A percentile compares a stretch with the other conserved stretches of the same genome.
These are phyloP conservation scores for Ochropleura plecta DNA, from an alignment of 2,888 invertebrate genomes.

Conservation along the genomic window DNA sequence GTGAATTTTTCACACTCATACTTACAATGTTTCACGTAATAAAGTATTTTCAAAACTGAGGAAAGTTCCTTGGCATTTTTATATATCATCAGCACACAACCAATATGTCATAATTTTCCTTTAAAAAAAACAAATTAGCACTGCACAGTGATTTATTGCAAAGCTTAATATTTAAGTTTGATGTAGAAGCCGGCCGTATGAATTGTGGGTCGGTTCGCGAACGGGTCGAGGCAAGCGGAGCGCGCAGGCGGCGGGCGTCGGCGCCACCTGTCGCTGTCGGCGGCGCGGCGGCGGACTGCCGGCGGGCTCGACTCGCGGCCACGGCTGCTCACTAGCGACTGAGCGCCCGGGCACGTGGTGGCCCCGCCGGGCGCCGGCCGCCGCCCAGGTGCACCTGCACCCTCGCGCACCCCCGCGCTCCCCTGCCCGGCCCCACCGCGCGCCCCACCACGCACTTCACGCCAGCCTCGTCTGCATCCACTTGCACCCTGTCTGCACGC, in stretches of 20 bases:
- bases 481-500: slow-evolving; percentile 67
- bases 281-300: slow-evolving; percentile 67
- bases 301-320: slow-evolving; percentile 69
- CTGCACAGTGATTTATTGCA: slow-evolving; percentile 80
- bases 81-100: slow-evolving; percentile 65
- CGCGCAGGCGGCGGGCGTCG: slow-evolving; percentile 86
- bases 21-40: slow-evolving; percentile 71
- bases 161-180: slow-evolving; percentile 81
- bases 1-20: slow-evolving; percentile 60
- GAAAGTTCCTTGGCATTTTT: slow-evolving; percentile 68
- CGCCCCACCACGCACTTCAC: slow-evolving; percentile 55
- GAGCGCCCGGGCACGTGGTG: slow-evolving; percentile 86
- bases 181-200: slow-evolving; percentile 77
- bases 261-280: slow-evolving; percentile 83
- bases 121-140: slow-evolving; percentile 72
- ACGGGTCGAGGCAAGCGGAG: slow-evolving; percentile 71
- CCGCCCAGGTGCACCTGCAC: slow-evolving; percentile 88
- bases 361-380: slow-evolving; percentile 80
- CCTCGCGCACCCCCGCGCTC: slow-evolving; percentile 68
- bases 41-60: slow-evolving; percentile 69
- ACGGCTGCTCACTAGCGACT: slow-evolving; percentile 81
- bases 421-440: slow-evolving; percentile 73
- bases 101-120: slow-evolving; percentile 72
- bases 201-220: slow-evolving; percentile 68
- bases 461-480: slow-evolving; percentile 64